phyloP scores from a whole-genome alignment of 2,888 invertebrate genomes.

The Acanthoscelides obtectus region DNA sequence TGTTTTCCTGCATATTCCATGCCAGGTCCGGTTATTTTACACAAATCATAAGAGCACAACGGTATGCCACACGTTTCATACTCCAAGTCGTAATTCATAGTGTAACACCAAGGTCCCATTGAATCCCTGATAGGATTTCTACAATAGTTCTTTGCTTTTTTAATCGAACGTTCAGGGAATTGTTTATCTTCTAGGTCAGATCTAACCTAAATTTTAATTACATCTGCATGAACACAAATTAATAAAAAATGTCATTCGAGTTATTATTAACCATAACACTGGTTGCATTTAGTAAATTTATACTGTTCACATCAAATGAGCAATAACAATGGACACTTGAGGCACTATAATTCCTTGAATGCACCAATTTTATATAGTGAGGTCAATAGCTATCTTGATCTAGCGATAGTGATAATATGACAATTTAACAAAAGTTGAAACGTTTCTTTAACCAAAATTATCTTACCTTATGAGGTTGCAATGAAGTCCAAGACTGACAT shows the following conservation, averaged over 20 bases:
- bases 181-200: slow-evolving; percentile 38
- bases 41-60: slow-evolving; percentile 48
- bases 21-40: slow-evolving; percentile 52
- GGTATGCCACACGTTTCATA: slow-evolving; percentile 51
- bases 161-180: slow-evolving; percentile 51
- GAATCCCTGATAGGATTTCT: slow-evolving; percentile 51
- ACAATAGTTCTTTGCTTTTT: slow-evolving; percentile 51
- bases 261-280: too few relatives aligned
- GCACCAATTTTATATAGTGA: too few relatives aligned
- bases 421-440: too few relatives aligned
- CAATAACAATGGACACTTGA: too few relatives aligned
- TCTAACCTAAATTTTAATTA: slow-evolving; percentile 21
- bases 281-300: too few relatives aligned
- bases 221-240: too few relatives aligned
- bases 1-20: slow-evolving; percentile 52
- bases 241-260: too few relatives aligned
- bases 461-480: slow-evolving; percentile 43
- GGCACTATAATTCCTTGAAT: too few relatives aligned
- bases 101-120: slow-evolving; percentile 56
- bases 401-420: too few relatives aligned
- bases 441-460: too few relatives aligned
- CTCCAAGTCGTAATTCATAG: slow-evolving; percentile 46
- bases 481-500: slow-evolving; percentile 52
- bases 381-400: too few relatives aligned
- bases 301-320: too few relatives aligned